Base-by-base conservation (phyloP, 2,797 vertebrate genomes). In the Gallinago nigripennis region DNA sequence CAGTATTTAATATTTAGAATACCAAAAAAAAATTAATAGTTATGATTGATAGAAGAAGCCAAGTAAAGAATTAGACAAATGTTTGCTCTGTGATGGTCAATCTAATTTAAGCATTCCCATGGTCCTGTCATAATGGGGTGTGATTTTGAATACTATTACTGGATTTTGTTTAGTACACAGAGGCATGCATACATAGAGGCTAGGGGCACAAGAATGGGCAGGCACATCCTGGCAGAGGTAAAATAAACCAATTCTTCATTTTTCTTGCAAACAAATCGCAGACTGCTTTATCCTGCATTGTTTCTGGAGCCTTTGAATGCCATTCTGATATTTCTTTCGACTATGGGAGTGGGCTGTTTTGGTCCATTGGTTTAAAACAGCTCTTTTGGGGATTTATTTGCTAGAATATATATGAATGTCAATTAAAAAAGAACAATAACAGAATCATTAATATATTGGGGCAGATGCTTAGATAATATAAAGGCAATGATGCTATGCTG, bases 381-480 rank as follows among this genome's bases (percentile, higher is more conserved):
- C 10, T 85, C 27, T 77, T 79, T 57, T 16, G 50, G 39, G 23
- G 6, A 51, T 91, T 82, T 93, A 28, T 83, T 78, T 85, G 41
- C 69, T 83, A 35, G 17, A 73, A 60, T 70, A 39, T 11, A 7
- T 82, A 41, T 56, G 48, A 86, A 37, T 23, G 31, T 48, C 48
- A 27, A 41, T 58, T 92, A 45, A 90, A 86, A 94, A 65, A 54
- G 9, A 72, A 71, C 46, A 91, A 23, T 61, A 69, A 27, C 45
- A 82, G 56, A 82, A 71, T 8, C 27, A 61, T 80, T 60, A 92
- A 68, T 91, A 78, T 75, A 70, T 24, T 73, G 60, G 11, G 60
- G 33, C 33, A 93, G 64, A 60, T 84, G 61, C 18, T 86, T 79
- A 83, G 33, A 69, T 94, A 90, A 84, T 82, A 64, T 41, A 75